phyloP scores from a whole-genome alignment of 2,888 invertebrate species.

The Lycaena phlaeas region DNA sequence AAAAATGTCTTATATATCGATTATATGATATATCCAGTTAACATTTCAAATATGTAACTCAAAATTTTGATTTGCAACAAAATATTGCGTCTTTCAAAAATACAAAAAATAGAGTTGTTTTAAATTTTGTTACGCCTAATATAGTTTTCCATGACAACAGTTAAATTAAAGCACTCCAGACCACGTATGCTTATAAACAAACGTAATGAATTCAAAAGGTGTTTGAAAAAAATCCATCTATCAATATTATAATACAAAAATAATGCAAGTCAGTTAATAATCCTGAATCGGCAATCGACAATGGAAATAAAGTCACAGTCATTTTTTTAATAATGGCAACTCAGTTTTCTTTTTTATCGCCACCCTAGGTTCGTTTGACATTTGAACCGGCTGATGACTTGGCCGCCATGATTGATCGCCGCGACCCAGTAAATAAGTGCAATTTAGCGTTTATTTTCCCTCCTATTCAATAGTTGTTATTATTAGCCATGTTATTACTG shows the following conservation, averaged over 20 bases:
- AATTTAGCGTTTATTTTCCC: constrained; percentile 66
- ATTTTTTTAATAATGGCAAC: constrained; percentile 72
- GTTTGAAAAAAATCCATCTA: constrained; percentile 67
- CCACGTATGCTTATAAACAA: constrained; percentile 26
- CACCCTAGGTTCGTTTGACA: constrained; percentile 72
- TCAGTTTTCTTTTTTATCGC: constrained; percentile 64
- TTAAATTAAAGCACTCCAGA: background rate
- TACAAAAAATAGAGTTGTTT: too few species aligned
- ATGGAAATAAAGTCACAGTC: constrained; percentile 73
- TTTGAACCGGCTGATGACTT: constrained; percentile 71
- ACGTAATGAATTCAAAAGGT: constrained; percentile 53
- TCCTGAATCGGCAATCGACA: constrained; percentile 71
- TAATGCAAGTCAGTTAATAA: constrained; percentile 74
- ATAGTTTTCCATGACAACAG: background rate
- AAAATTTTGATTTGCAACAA: too few species aligned
- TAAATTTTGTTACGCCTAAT: too few species aligned
- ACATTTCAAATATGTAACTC: too few species aligned
- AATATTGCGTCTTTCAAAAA: too few species aligned
- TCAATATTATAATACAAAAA: constrained; percentile 73
- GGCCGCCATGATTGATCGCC: constrained; percentile 66
- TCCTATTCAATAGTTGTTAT: constrained; percentile 55
- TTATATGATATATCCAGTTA: too few species aligned
- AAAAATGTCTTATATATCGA: too few species aligned
- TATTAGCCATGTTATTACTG: constrained; percentile 28
- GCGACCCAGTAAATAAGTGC: constrained; percentile 68